phyloP scores from a whole-genome alignment of 1,140 invertebrate species.

The Papilio dardanus region DNA sequence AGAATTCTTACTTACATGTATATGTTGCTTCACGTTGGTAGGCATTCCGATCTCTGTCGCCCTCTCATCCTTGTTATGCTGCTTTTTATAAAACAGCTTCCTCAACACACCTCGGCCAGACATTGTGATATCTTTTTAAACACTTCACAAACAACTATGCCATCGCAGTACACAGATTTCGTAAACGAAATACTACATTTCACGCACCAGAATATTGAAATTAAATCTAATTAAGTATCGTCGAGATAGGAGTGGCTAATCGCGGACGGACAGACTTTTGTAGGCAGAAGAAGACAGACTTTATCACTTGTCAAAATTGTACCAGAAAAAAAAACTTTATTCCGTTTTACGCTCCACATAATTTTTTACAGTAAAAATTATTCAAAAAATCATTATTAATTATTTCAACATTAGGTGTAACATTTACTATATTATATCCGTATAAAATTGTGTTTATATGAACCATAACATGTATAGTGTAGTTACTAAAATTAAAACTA shows the following conservation, averaged over 20 bases:
- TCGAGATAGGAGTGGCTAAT: conserved; percentile 77
- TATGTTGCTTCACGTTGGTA: conserved; percentile 90
- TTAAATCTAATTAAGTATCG: conserved; percentile 66
- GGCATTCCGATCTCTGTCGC: conserved; percentile 87
- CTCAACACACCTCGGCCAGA: conserved; percentile 78
- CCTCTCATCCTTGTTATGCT: conserved; percentile 69
- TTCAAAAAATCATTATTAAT: not conserved
- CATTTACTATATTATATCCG: not conserved
- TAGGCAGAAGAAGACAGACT: conserved; percentile 58
- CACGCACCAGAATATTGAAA: conserved; percentile 53
- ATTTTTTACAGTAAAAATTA: not conserved
- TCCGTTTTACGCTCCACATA: conserved; percentile 45
- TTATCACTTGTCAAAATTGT: conserved; percentile 73
- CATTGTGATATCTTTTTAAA: conserved; percentile 67
- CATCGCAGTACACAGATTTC: conserved; percentile 57
- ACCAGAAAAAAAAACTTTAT: conserved; percentile 47
- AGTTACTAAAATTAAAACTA: not conserved
- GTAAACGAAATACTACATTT: conserved; percentile 71
- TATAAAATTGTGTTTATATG: not conserved
- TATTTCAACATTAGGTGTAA: not conserved
- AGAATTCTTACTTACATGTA: conserved; percentile 91
- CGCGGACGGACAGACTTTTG: conserved; percentile 67
- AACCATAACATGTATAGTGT: not conserved
- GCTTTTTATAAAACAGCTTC: conserved; percentile 78
- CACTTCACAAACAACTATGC: conserved; percentile 56